Percentiles rank a stretch among this genome's conserved stretches.
These are phyloP conservation scores for Stenurella melanura DNA, from an alignment of 2,888 invertebrate species.

Conservation along the genomic window DNA sequence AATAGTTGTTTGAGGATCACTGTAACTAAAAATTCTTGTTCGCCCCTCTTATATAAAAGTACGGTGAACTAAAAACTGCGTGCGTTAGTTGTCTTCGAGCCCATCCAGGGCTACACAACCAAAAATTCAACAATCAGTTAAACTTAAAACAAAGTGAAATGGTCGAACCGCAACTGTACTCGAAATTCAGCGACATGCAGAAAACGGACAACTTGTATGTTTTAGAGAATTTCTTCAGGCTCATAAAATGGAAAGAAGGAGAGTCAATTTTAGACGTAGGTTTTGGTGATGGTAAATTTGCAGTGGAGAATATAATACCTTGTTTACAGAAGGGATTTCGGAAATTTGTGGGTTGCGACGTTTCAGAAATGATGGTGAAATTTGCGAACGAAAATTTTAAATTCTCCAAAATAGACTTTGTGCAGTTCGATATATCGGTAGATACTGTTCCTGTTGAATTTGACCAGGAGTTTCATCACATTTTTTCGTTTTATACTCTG, in stretches of 20 bases:
- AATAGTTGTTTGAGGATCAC: constrained; percentile 48
- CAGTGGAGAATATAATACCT: constrained; percentile 79
- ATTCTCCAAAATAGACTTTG: constrained; percentile 74
- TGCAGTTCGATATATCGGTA: constrained; percentile 77
- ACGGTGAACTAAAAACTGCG: constrained; percentile 33
- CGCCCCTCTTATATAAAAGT: constrained; percentile 52
- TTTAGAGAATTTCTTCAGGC: constrained; percentile 78
- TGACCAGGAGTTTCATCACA: constrained; percentile 78
- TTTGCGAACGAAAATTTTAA: constrained; percentile 76
- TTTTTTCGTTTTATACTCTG: constrained; percentile 85
- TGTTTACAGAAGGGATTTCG: constrained; percentile 76
- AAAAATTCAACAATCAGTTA: constrained; percentile 5
- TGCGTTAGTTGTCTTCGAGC: constrained; percentile 38
- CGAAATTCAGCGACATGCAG: constrained; percentile 81
- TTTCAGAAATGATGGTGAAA: constrained; percentile 83
- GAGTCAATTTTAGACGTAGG: constrained; percentile 82
- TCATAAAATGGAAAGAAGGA: constrained; percentile 59
- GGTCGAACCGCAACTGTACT: constrained; percentile 79
- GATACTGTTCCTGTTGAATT: constrained; percentile 74
- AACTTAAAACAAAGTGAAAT: constrained; percentile 47
- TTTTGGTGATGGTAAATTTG: constrained; percentile 84
- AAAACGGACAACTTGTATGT: constrained; percentile 79
- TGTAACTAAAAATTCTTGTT: constrained; percentile 46
- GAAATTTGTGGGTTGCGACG: constrained; percentile 80
- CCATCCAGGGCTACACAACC: constrained; percentile 41